Base-by-base conservation (phyloP, 2,797 vertebrate species). In the Mareca penelope region DNA sequence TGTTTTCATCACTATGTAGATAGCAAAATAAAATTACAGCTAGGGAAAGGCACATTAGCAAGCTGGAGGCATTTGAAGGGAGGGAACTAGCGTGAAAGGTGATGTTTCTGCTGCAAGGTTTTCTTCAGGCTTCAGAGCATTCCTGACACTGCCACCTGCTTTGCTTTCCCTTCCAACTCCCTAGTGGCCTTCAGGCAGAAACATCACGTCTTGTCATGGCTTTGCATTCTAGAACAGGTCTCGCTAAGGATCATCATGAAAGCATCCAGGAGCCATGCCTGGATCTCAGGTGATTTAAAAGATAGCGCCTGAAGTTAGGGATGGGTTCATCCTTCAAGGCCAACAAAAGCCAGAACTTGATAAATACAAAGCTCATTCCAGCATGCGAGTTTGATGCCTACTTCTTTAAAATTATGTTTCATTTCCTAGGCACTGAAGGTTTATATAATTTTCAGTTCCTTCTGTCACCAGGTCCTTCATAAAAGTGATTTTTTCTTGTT, bases 351-450 rank as follows among this genome's bases (percentile, higher is more conserved):
- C 70, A 80, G 81, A 63, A 71, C 39, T 12, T 78, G 84, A 88
- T 85, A 91, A 88, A 94, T 80, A 85, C 44, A 95, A 89, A 91
- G 79, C 48, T 79, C 39, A 7, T 73, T 72, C 53, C 35, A 85
- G 40, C 35, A 9, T 17, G 17, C 46, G 59, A 92, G n/a, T 72
- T 33, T 55, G 80, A 70, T 63, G 50, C 21, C 71, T 90, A 12
- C 46, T 93, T 77, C 83, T 87, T 89, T 80, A 89, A 84, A 63
- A 88, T 80, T 75, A 26, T 50, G 29, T 79, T 96, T 94, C 26
- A 33, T 64, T 92, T 63, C 59, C 85, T 79, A 60, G 75, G 26
- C 18, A 21, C 46, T 56, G 85, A 68, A 83, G 22, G 82, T 44
- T 61, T 78, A 67, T 42, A 59, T 82, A 65, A 91, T 92, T 94